Conservation (phyloP, 2,888 invertebrate genomes). For the Hemistola chrysoprasaria region DNA sequence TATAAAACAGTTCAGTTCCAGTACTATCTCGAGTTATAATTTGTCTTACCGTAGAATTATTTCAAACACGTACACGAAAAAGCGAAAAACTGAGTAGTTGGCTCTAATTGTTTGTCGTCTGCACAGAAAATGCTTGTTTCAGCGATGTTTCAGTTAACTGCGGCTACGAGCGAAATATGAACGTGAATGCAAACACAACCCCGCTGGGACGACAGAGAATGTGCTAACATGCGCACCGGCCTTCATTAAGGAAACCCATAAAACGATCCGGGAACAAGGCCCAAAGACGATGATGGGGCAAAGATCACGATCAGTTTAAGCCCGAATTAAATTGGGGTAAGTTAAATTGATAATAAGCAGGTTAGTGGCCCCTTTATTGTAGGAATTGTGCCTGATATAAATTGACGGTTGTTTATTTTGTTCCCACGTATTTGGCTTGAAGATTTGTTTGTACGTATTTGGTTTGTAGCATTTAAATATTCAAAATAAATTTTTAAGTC, state of each 20-base stretch:
- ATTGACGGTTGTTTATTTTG: too few relatives aligned
- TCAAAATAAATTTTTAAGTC: too few relatives aligned
- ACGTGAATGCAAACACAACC: conserved; percentile 56
- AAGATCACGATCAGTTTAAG: conserved; percentile 27
- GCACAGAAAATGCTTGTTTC: conserved; percentile 47
- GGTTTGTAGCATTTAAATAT: too few relatives aligned
- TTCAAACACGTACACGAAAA: conserved; percentile 11
- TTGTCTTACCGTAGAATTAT: conserved; percentile 1
- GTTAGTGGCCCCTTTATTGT: conserved; percentile 1
- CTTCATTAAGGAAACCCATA: conserved; percentile 66
- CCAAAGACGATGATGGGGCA: conserved; percentile 35
- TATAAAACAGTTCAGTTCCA: too few relatives aligned
- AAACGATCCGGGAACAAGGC: conserved; percentile 60
- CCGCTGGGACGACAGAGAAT: conserved; percentile 56
- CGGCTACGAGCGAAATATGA: conserved; percentile 57
- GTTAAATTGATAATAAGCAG: conserved; percentile 15
- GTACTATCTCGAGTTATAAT: too few relatives aligned
- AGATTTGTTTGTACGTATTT: too few relatives aligned
- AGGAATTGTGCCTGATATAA: background rate
- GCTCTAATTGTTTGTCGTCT: conserved; percentile 44
- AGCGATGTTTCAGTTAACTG: conserved; percentile 49
- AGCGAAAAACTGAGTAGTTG: conserved; percentile 16
- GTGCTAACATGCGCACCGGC: conserved; percentile 47
- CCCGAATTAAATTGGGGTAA: conserved; percentile 19
- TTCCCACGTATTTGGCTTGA: too few relatives aligned